phyloP scores from a whole-genome alignment of 2,888 invertebrate genomes.

The Hyposoter dolosus region DNA sequence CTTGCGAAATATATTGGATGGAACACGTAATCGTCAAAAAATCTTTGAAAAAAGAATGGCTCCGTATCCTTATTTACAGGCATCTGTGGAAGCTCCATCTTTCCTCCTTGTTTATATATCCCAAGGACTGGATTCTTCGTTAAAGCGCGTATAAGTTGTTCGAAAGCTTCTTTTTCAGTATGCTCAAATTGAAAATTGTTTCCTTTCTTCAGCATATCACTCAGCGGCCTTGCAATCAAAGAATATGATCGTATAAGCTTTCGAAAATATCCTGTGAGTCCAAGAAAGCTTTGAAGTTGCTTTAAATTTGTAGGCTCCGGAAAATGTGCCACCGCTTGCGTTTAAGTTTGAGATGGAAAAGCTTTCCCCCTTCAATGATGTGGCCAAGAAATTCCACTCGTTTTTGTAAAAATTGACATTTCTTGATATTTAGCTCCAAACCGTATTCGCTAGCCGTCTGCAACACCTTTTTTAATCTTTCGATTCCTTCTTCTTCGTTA shows the following conservation, averaged over 20 bases:
- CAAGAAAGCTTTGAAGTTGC: slow-evolving; percentile 68
- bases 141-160: slow-evolving; percentile 52
- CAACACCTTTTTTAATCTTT: slow-evolving; percentile 26
- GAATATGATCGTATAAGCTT: slow-evolving; percentile 66
- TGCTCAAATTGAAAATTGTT: not conserved
- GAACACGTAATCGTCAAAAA: slow-evolving; percentile 54
- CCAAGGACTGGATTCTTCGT: slow-evolving; percentile 45
- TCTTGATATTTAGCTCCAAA: slow-evolving; percentile 33
- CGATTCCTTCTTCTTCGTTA: slow-evolving; percentile 31
- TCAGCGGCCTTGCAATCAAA: slow-evolving; percentile 61
- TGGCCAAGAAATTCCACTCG: slow-evolving; percentile 46
- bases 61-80: slow-evolving; percentile 61
- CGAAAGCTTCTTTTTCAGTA: slow-evolving; percentile 53
- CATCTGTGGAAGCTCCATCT: slow-evolving; percentile 58
- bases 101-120: not conserved
- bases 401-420: slow-evolving; percentile 43
- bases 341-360: slow-evolving; percentile 51
- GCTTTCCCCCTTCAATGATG: slow-evolving; percentile 6
- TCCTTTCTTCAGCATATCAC: slow-evolving; percentile 53
- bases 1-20: slow-evolving; percentile 73
- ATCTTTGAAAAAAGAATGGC: slow-evolving; percentile 67
- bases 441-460: slow-evolving; percentile 36
- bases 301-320: slow-evolving; percentile 55
- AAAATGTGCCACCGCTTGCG: slow-evolving; percentile 66
- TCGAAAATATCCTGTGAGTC: slow-evolving; percentile 67